Base-by-base conservation (phyloP, 2,888 invertebrate genomes). In the Corythucha ciliata region DNA sequence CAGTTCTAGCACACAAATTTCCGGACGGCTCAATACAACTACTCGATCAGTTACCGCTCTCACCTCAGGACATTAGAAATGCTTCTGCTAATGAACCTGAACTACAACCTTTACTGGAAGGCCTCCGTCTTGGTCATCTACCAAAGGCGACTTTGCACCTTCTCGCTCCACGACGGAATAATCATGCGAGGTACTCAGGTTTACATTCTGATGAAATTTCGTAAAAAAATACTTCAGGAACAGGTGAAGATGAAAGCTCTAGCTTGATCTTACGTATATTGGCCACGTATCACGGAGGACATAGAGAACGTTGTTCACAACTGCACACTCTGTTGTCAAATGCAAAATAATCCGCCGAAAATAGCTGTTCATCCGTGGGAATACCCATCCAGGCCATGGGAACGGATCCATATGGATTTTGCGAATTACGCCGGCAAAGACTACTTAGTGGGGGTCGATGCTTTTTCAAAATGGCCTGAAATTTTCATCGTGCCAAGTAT, bases 351-450 rank as follows among this genome's bases (percentile, higher is more conserved):
- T 22, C 48, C 48, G 8, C 12, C 14, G 3, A 24, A 40, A 29
- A 27, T 40, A 7, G 8, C 18, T 6, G 14, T 22, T 8, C 26
- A 40, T 10, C 26, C n/a, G 21, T 48, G 39, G 48, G 26, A 25
- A 48, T 14, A 5, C 4, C 18, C 48, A 26, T 7, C 8, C 10
- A 7, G n/a, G 3, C 48, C 48, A 12, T 48, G 26, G 27, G 14
- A 41, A 8, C 4, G 48, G 16, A 41, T 48, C 10, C 48, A 48
- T 42, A n/a, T 12, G 18, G 48, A 48, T 48, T 48, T 48, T 41
- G 39, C 41, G 10, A 41, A 32, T 4, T 39, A 40, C 29, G 8
- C 22, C 6, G 27, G 20, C 21, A 16, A 48, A 10, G 16, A 10
- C 2, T 48, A 16, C 20, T 26, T 48, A 22, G 16, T 48, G 5